A percentile compares a stretch with the other conserved stretches of the same genome.
Conservation (phyloP, 2,113 vertebrate species). For the Micromys minutus region DNA sequence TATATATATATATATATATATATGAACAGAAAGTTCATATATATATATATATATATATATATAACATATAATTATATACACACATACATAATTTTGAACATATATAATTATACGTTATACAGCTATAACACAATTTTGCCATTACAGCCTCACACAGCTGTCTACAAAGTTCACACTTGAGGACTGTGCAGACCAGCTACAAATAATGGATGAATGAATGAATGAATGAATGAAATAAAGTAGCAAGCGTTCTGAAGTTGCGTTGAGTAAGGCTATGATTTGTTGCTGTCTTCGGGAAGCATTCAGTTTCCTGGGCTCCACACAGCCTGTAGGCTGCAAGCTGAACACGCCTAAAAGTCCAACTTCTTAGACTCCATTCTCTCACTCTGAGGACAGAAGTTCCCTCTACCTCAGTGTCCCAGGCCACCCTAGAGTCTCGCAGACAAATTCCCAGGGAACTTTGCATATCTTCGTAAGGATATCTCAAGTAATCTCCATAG, state of each 20-base stretch:
- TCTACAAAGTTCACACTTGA: neutral
- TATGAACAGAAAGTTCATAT: too few relatives aligned
- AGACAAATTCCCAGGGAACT: slow-evolving; percentile 4
- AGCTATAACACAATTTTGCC: neutral
- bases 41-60: too few relatives aligned
- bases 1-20: neutral
- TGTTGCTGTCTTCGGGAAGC: neutral
- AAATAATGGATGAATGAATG: neutral
- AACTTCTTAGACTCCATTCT: neutral
- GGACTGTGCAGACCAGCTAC: neutral
- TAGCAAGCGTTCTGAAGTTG: neutral
- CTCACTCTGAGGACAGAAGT: neutral
- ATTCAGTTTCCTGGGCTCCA: neutral
- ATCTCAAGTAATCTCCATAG: slow-evolving; percentile 34
- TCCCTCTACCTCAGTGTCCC: neutral
- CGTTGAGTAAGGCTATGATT: neutral
- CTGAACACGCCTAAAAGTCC: neutral
- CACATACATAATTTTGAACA: neutral
- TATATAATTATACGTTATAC: neutral
- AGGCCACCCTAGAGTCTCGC: neutral
- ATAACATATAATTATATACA: neutral
- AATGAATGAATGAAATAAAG: neutral
- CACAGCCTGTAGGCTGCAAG: neutral
- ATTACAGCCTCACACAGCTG: neutral
- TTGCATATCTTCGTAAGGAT: slow-evolving; percentile 1